Base-by-base conservation (phyloP, 2,113 vertebrate species). In the Aphelocoma coerulescens region DNA sequence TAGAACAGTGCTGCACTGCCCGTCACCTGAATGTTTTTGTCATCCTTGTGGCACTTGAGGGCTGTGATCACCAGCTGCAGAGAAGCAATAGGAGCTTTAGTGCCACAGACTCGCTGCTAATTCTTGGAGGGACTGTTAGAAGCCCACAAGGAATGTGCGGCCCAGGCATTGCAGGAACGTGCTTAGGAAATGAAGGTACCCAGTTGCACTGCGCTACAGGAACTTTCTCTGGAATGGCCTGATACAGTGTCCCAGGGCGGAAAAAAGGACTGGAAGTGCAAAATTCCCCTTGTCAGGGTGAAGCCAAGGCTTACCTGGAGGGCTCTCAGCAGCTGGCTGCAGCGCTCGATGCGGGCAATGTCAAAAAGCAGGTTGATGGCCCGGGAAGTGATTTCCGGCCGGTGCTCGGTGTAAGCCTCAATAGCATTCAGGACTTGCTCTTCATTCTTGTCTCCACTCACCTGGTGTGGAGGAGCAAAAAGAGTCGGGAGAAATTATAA, bases 301-400 rank as follows among this genome's bases (percentile, higher is more conserved):
- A 80, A 18, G 18, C 24, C 61, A 65, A 41, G 24, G 54, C 94
- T 51, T 79, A 99, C 99, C 98, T 99, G 98, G 39, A 99, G 96
- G 55, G 99, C 99, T 79, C 99, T 97, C 26, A 99, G 98, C 52
- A 99, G 98, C 87, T 99, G 99, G 97, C 95, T 98, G 97, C 99
- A 99, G 96, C 99, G 99, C 55, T 99, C 99, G 7, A 99, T 99
- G 79, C 99, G 98, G 46, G 99, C 99, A 1, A 99, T 99, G 98
- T 99, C 99, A 6, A 99, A 99, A 19, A 99, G 98, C 82, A 99
- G 98, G 96, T 99, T 99, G 97, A 99, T 99, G 97, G 99, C 99
- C 78, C 98, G 97, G 16, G 99, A 99, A 1, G 99, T 99, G 76
- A 99, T 98, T 92, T 99, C 99, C 0, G 99, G 99, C 10, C 99